A percentile compares a stretch with the other conserved stretches of the same genome.
These are phyloP conservation scores for Ceratothoa steindachneri DNA, from an alignment of 2,888 invertebrate species.

Conservation along the genomic window DNA sequence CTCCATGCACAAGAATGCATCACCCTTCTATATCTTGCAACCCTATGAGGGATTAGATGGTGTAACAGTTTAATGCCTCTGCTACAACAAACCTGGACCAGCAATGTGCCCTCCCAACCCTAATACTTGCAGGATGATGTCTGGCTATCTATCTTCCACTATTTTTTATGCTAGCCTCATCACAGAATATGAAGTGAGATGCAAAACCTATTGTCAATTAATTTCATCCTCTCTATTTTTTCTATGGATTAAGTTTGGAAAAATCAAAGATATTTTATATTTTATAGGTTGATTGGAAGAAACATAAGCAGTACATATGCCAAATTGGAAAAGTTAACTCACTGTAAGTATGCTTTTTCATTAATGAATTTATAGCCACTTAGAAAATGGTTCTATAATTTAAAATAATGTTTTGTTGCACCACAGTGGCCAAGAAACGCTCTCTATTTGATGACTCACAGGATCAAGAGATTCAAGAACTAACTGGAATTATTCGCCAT, in stretches of 20 bases:
- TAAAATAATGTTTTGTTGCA: background rate
- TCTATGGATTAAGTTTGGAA: background rate
- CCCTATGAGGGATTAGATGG: too few species aligned
- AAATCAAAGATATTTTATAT: conserved; percentile 41
- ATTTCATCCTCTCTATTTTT: too few species aligned
- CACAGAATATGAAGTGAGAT: too few species aligned
- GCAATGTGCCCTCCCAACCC: too few species aligned
- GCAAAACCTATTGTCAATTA: too few species aligned
- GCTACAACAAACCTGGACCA: too few species aligned
- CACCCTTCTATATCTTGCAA: too few species aligned
- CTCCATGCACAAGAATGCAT: too few species aligned
- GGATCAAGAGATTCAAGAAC: conserved; percentile 90
- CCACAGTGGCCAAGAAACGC: conserved; percentile 96
- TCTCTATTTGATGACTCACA: conserved; percentile 89
- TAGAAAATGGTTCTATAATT: background rate
- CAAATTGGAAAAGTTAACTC: conserved; percentile 91
- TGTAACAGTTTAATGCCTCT: too few species aligned
- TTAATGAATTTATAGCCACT: background rate
- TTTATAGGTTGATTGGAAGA: conserved; percentile 75
- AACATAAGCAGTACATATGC: conserved; percentile 93
- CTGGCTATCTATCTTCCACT: too few species aligned
- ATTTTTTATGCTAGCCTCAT: too few species aligned
- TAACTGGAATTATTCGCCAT: conserved; percentile 94
- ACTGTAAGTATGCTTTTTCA: conserved; percentile 67
- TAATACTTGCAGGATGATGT: too few species aligned